These are phyloP conservation scores for Ephialtes manifestator DNA, from an alignment of 2,888 invertebrate species.

Conservation along the genomic window DNA sequence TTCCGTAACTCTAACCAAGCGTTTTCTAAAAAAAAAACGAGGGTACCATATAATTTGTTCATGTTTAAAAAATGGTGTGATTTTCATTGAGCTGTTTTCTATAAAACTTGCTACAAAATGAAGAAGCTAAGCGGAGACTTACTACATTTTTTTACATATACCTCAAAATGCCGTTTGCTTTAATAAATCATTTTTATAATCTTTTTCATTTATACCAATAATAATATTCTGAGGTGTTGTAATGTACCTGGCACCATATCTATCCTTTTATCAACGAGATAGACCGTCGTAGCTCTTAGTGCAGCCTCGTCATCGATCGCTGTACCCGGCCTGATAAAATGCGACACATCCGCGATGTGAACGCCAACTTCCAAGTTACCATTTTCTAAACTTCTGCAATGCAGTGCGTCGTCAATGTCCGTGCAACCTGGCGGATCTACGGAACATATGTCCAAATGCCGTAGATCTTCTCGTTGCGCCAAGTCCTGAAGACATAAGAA, in stretches of 20 bases:
- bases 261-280: constrained; percentile 96
- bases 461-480: constrained; percentile 93
- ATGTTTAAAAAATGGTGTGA: no score
- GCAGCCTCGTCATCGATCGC: constrained; percentile 97
- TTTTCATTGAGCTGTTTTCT: no score
- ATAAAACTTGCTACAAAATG: no score
- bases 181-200: no score
- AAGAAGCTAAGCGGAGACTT: no score
- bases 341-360: constrained; percentile 99
- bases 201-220: neutral
- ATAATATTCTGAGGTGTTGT: neutral
- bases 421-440: constrained; percentile 99
- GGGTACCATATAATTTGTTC: no score
- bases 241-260: constrained; percentile 92
- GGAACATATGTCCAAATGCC: constrained; percentile 95
- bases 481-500: constrained; percentile 88
- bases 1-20: no score
- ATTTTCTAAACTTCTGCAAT: constrained; percentile 92
- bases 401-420: constrained; percentile 99
- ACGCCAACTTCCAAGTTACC: constrained; percentile 96
- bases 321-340: constrained; percentile 97
- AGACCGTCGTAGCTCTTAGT: constrained; percentile 97
- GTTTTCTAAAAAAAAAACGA: no score
- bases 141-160: no score
- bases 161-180: no score